Conservation (phyloP, 1,140 invertebrate species). For the Paraescarpia echinospica region DNA sequence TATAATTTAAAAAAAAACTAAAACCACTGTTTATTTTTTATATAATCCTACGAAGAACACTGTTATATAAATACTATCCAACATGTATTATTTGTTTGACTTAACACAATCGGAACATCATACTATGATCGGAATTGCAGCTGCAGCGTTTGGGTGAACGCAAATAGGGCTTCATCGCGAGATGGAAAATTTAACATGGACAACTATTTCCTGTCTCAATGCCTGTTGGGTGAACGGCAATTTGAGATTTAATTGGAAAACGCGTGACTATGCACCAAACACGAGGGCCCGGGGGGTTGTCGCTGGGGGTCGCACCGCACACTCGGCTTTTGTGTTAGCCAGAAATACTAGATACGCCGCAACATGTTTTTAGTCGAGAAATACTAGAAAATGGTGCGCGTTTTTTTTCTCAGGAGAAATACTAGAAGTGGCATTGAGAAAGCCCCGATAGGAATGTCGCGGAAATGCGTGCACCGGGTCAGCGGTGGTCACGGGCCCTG, state of each 20-base stretch:
- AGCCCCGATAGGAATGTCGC: background rate
- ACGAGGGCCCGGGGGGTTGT: background rate
- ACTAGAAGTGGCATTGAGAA: background rate
- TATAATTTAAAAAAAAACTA: too few species aligned
- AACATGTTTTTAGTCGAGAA: background rate
- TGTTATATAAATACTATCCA: too few species aligned
- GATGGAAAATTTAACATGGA: background rate
- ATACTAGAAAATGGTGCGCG: background rate
- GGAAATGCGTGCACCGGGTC: background rate
- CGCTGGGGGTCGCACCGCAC: background rate
- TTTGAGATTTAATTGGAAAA: slow-evolving; percentile 1
- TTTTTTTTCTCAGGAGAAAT: background rate
- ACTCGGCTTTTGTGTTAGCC: background rate
- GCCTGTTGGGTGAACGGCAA: background rate
- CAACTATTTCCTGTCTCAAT: background rate
- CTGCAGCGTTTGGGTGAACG: background rate
- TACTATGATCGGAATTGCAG: too few species aligned
- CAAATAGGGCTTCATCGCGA: background rate
- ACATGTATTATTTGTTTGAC: too few species aligned
- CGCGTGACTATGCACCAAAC: background rate
- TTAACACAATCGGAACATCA: too few species aligned
- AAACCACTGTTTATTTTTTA: too few species aligned
- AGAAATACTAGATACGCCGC: background rate
- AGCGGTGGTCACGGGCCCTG: background rate
- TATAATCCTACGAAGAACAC: too few species aligned